These are phyloP conservation scores for Tachuris rubrigastra DNA, from an alignment of 2,113 vertebrate species.

Conservation along the genomic window DNA sequence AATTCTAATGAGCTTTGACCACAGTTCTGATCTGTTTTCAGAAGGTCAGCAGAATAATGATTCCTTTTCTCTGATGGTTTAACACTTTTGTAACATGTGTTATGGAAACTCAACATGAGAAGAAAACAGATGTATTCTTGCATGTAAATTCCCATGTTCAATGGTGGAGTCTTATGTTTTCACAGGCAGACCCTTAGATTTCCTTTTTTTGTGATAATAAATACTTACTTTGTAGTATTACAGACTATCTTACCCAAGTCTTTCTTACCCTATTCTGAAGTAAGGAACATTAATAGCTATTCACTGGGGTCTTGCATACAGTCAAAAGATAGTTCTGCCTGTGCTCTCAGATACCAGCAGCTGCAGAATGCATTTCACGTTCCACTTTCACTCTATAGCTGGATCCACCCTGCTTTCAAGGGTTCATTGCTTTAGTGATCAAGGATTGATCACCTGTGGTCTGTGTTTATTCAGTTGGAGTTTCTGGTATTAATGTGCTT, in stretches of 20 bases:
- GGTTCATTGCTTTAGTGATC: background rate
- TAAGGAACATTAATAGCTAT: background rate
- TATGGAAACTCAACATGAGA: background rate
- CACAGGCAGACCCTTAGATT: background rate
- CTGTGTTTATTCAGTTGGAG: background rate
- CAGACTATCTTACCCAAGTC: background rate
- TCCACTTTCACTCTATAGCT: background rate
- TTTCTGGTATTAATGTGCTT: background rate
- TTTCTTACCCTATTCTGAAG: background rate
- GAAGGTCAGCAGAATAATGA: background rate
- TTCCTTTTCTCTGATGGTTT: background rate
- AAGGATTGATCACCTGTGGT: background rate
- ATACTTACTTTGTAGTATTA: background rate
- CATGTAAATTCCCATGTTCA: background rate
- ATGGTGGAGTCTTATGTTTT: background rate
- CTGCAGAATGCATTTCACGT: background rate
- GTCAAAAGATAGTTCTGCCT: background rate
- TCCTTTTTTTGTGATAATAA: background rate
- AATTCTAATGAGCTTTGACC: background rate
- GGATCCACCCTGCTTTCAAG: background rate
- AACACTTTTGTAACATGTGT: background rate
- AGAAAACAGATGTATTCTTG: background rate
- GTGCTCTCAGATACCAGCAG: background rate
- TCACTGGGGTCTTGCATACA: background rate
- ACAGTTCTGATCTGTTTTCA: background rate